phyloP scores from a whole-genome alignment of 37 sponge, comb jelly and placozoan species.

The Geodia barretti region DNA sequence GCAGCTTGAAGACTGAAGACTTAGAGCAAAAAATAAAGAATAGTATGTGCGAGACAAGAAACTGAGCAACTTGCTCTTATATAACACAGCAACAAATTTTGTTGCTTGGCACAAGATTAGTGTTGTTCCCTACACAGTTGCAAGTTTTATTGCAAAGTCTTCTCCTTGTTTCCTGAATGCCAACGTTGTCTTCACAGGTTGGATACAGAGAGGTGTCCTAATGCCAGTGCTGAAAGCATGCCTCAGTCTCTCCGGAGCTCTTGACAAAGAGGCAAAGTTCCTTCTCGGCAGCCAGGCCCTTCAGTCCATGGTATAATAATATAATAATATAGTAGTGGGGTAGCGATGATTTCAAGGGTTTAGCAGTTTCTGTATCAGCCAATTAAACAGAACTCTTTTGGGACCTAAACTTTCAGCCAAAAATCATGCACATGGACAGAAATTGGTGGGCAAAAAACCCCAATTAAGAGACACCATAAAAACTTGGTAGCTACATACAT shows the following conservation, averaged over 20 bases:
- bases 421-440: background rate
- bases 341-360: too few species aligned
- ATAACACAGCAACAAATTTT: background rate
- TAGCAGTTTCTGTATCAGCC: too few species aligned
- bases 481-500: too few species aligned
- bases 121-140: too few species aligned
- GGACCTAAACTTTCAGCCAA: too few species aligned
- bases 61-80: too few species aligned
- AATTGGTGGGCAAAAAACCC: background rate
- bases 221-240: conserved; percentile 67
- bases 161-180: background rate
- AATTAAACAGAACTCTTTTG: too few species aligned
- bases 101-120: background rate
- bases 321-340: too few species aligned
- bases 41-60: too few species aligned
- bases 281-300: conserved; percentile 41
- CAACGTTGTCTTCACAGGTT: conserved; percentile 27
- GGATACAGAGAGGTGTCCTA: conserved; percentile 64
- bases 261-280: conserved; percentile 38
- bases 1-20: too few species aligned
- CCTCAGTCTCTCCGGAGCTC: conserved; percentile 16
- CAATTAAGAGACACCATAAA: background rate
- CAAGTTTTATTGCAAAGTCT: background rate
- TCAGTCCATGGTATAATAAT: conserved; percentile 37
- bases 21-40: too few species aligned